Base-by-base conservation (phyloP, 2,797 vertebrate genomes). In the Fringilla coelebs region DNA sequence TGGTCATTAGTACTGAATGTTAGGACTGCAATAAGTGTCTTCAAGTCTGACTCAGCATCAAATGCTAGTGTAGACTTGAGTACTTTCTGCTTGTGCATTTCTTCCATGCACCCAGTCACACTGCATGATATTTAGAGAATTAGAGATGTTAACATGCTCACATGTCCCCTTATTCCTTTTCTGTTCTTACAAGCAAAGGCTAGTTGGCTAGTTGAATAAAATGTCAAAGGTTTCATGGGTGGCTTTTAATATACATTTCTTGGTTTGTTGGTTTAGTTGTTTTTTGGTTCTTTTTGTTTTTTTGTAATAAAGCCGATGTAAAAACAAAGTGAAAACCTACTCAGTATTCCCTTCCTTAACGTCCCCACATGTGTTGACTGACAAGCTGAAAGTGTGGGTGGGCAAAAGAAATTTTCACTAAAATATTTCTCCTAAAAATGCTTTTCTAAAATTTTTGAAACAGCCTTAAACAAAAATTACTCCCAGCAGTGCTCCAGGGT, bases 391-490 rank as follows among this genome's bases (percentile, higher is more conserved):
- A 89, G 41, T 66, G 49, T 36, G 9, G 20, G 26, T 48, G 9
- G 32, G 10, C 31, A 76, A 90, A 73, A 65, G 10, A 87, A 86
- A 66, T 82, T 32, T 29, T 87, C 40, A 66, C 19, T 43, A 22
- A 51, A 73, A 70, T 66, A 62, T 66, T 85, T 92, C 45, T 96
- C 14, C 62, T 4, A 24, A 45, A 62, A 87, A 82, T 9, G 31
- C 18, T 90, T 90, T 85, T 62, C 20, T 32, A 68, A 61, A 91
- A 68, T 66, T 85, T 83, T 58, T 62, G 43, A 88, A 78, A 19
- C 9, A 58, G 19, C 8, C 29, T 84, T 94, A 90, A 94, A 62
- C 62, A 88, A 94, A 91, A 93, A 79, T 85, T 88, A 74, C 34
- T 88, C 36, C 40, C 17, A 72, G 54, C 15, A 86, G 31, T 2